These are phyloP conservation scores for Lomographa bimaculata DNA, from an alignment of 2,888 invertebrate species.

Conservation along the genomic window DNA sequence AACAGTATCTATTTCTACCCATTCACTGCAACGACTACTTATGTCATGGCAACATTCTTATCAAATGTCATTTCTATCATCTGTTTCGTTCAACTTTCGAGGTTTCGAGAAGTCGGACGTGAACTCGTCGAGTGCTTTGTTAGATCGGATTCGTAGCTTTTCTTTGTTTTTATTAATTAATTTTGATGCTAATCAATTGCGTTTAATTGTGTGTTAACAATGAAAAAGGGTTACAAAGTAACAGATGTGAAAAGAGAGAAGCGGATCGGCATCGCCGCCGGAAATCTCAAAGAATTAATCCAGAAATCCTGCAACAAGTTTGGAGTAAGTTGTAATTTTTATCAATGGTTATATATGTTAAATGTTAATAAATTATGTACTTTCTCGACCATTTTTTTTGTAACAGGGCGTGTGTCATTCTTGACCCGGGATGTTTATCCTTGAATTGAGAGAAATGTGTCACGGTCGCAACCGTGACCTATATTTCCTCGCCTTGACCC, in stretches of 20 bases:
- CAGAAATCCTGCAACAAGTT: slow-evolving; percentile 87
- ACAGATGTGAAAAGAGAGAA: slow-evolving; percentile 86
- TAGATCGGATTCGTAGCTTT: slow-evolving; percentile 25
- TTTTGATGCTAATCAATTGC: slow-evolving; percentile 26
- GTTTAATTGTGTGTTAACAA: slow-evolving; percentile 37
- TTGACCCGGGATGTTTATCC: slow-evolving; percentile 42
- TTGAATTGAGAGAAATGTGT: slow-evolving; percentile 44
- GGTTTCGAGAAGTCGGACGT: too few relatives aligned
- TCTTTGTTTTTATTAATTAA: slow-evolving; percentile 42
- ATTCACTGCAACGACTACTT: too few relatives aligned
- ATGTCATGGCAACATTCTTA: too few relatives aligned
- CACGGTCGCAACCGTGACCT: slow-evolving; percentile 66
- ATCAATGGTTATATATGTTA: neutral
- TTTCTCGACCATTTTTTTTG: slow-evolving; percentile 9
- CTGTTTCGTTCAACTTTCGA: too few relatives aligned
- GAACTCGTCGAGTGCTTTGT: too few relatives aligned
- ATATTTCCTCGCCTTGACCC: slow-evolving; percentile 59
- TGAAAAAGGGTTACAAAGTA: slow-evolving; percentile 88
- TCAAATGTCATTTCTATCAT: too few relatives aligned
- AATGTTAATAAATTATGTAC: neutral
- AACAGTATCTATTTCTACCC: too few relatives aligned
- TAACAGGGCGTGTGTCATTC: slow-evolving; percentile 36
- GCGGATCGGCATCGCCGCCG: slow-evolving; percentile 88
- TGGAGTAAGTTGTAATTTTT: slow-evolving; percentile 70
- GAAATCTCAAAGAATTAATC: slow-evolving; percentile 85